phyloP scores from a whole-genome alignment of 2,888 invertebrate species.

The Macrosoma leucophasiata region DNA sequence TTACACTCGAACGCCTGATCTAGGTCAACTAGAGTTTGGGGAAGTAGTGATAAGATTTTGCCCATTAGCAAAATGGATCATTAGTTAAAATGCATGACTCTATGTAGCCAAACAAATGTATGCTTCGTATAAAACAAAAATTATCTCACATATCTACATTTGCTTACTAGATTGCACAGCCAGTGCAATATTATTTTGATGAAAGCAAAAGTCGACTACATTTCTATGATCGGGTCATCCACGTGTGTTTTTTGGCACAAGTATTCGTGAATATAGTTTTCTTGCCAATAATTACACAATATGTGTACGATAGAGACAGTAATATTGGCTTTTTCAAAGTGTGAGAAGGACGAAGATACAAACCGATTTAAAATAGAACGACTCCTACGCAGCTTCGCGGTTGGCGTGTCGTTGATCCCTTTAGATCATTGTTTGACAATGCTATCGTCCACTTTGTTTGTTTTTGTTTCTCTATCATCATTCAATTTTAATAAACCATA shows the following conservation, averaged over 20 bases:
- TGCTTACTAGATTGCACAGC: too few relatives aligned
- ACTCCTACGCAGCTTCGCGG: constrained; percentile 60
- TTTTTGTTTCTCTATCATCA: too few relatives aligned
- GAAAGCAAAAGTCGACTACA: constrained; percentile 3
- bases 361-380: constrained; percentile 60
- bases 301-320: constrained; percentile 31
- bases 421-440: constrained; percentile 41
- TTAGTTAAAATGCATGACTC: too few relatives aligned
- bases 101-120: too few relatives aligned
- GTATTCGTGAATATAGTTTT: constrained; percentile 41
- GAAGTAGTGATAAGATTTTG: too few relatives aligned
- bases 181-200: background rate
- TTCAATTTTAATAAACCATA: too few relatives aligned
- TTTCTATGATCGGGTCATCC: constrained; percentile 37
- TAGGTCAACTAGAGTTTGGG: too few relatives aligned
- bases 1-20: too few relatives aligned
- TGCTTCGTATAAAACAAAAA: too few relatives aligned
- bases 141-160: too few relatives aligned
- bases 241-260: constrained; percentile 65
- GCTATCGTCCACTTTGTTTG: constrained; percentile 46
- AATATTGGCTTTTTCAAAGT: constrained; percentile 24
- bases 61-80: too few relatives aligned
- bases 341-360: constrained; percentile 40
- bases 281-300: constrained; percentile 71
- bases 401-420: constrained; percentile 67